Evolutionary conservation across 2,888 invertebrate species (phyloP).

Genomic region (Chalcis sispes): DNA sequence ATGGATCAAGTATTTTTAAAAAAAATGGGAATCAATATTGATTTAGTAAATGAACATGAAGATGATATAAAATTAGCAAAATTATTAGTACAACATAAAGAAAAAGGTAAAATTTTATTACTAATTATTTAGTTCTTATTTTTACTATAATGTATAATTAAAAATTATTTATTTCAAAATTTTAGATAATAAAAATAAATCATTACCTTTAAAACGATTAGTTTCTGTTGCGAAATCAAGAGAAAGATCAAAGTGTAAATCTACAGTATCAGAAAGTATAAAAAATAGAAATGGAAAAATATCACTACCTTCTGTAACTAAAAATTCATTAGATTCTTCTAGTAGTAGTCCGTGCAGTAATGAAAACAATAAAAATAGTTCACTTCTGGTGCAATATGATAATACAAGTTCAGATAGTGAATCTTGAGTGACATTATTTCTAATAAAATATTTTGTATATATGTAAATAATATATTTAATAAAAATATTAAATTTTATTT

Average conservation of each 20-base stretch:
- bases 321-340: constrained; percentile 57
- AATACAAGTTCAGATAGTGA: constrained; percentile 73
- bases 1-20: constrained; percentile 84
- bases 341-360: constrained; percentile 16
- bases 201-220: constrained; percentile 65
- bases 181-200: constrained; percentile 63
- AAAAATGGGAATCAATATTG: constrained; percentile 87
- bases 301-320: constrained; percentile 36
- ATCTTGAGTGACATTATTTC: constrained; percentile 62
- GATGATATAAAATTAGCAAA: constrained; percentile 89
- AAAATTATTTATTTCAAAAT: constrained; percentile 24
- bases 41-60: constrained; percentile 86
- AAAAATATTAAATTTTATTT: constrained; percentile 24
- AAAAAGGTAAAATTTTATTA: constrained; percentile 75
- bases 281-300: constrained; percentile 50
- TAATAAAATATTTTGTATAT: constrained; percentile 55
- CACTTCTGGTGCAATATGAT: constrained; percentile 71
- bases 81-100: constrained; percentile 83
- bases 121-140: not conserved
- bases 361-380: constrained; percentile 28
- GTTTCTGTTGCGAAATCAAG: constrained; percentile 66
- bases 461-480: constrained; percentile 57
- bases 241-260: constrained; percentile 58
- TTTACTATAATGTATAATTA: not conserved
- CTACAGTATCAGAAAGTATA: not conserved